Evolutionary conservation across 1,140 invertebrate genomes (phyloP).

Genomic region (Camponotus floridanus): DNA sequence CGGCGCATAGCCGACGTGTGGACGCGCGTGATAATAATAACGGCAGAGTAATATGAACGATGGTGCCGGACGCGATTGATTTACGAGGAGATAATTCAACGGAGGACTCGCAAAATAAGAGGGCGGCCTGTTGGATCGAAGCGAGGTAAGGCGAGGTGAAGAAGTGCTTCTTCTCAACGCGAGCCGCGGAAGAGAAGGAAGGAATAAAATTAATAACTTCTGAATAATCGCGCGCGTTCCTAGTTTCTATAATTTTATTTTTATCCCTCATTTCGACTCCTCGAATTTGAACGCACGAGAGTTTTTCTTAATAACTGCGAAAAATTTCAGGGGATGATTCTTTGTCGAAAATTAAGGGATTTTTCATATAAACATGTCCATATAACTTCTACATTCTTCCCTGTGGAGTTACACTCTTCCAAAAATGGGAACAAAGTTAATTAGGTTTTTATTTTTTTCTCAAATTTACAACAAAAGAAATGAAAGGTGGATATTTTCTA

Average conservation of each 20-base stretch:
- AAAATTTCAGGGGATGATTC: too few relatives aligned
- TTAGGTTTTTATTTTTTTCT: too few relatives aligned
- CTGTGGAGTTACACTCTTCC: too few relatives aligned
- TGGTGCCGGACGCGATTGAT: constrained; percentile 48
- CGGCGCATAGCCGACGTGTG: constrained; percentile 35
- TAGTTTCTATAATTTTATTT: not conserved
- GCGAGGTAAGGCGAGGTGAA: not conserved
- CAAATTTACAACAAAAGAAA: too few relatives aligned
- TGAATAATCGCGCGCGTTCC: constrained; percentile 9
- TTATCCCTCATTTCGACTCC: not conserved
- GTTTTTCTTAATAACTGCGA: not conserved
- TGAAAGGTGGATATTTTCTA: too few relatives aligned
- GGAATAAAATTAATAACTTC: constrained; percentile 4
- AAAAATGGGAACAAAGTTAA: too few relatives aligned
- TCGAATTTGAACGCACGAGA: not conserved
- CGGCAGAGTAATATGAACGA: constrained; percentile 24
- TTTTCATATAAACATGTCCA: too few relatives aligned
- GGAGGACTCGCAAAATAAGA: constrained; percentile 35
- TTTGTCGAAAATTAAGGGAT: too few relatives aligned
- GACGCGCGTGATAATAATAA: constrained; percentile 47
- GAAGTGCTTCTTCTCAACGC: constrained; percentile 3
- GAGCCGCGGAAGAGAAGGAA: not conserved
- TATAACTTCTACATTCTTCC: too few relatives aligned
- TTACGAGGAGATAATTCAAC: constrained; percentile 56
- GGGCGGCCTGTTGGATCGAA: constrained; percentile 9